phyloP scores from a whole-genome alignment of 2,797 vertebrate species.

The Hemitrygon akajei region DNA sequence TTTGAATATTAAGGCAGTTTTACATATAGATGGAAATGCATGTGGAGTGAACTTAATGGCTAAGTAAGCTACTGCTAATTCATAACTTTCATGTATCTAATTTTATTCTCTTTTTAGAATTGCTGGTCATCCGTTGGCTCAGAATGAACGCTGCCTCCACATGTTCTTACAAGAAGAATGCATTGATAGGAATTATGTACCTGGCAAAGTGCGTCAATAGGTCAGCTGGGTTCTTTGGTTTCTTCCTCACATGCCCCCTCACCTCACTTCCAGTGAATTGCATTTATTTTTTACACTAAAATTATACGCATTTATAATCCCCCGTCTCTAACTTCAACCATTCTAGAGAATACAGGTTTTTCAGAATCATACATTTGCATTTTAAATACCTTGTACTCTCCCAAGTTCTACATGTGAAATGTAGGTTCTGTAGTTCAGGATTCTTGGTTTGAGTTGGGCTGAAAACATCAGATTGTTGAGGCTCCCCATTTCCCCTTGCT shows the following conservation, averaged over 20 bases:
- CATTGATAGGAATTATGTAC: constrained; percentile 85
- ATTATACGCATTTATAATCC: constrained; percentile 45
- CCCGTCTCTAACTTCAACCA: neutral
- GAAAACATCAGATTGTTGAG: neutral
- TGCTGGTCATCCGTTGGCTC: constrained; percentile 95
- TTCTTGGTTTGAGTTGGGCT: neutral
- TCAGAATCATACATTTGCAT: neutral
- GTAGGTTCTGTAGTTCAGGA: neutral
- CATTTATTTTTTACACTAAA: constrained; percentile 72
- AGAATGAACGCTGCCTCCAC: constrained; percentile 98
- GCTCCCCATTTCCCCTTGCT: neutral
- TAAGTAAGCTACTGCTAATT: no score
- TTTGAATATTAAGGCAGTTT: no score
- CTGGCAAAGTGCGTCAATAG: constrained; percentile 98
- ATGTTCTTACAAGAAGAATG: constrained; percentile 98
- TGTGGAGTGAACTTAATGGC: no score
- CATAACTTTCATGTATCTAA: neutral
- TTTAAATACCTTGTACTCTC: neutral
- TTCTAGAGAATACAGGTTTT: neutral
- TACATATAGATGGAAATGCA: no score
- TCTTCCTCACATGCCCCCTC: constrained; percentile 41
- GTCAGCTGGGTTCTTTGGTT: constrained; percentile 51
- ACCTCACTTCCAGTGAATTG: constrained; percentile 63
- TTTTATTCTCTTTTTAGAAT: constrained; percentile 66
- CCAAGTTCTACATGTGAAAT: neutral